phyloP scores from a whole-genome alignment of 2,113 vertebrate genomes.

The Laticauda colubrina region DNA sequence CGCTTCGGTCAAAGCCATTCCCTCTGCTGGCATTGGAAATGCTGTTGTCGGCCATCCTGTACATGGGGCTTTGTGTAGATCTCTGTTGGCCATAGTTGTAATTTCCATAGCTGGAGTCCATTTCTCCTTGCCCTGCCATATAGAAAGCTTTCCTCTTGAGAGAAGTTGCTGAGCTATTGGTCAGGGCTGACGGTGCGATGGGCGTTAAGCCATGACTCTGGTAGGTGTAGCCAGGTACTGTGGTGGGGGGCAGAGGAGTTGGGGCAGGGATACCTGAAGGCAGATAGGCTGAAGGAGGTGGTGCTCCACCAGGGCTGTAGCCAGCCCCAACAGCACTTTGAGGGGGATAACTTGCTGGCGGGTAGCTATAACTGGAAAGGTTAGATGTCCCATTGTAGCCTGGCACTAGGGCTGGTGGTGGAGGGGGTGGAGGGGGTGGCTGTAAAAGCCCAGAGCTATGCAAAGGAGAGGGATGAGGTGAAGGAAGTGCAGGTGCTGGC shows the following conservation, averaged over 20 bases:
- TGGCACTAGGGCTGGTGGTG: constrained; percentile 85
- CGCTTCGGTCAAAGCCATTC: constrained; percentile 93
- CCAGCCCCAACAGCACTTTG: constrained; percentile 90
- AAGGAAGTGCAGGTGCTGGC: constrained; percentile 88
- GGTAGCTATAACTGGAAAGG: constrained; percentile 93
- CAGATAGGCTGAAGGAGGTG: constrained; percentile 90
- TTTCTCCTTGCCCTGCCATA: constrained; percentile 96
- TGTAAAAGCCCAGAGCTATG: constrained; percentile 94
- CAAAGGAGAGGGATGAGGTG: constrained; percentile 93
- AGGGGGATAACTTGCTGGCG: constrained; percentile 89
- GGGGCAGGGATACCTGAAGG: constrained; percentile 96
- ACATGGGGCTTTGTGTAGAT: constrained; percentile 97
- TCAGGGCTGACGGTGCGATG: constrained; percentile 89
- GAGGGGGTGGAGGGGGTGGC: constrained; percentile 84
- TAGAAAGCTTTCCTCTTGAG: constrained; percentile 99
- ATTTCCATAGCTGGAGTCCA: constrained; percentile 95
- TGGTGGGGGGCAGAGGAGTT: constrained; percentile 90
- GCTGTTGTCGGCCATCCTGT: constrained; percentile 91
- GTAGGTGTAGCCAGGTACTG: constrained; percentile 92
- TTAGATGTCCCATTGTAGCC: constrained; percentile 95
- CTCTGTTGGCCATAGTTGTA: constrained; percentile 98
- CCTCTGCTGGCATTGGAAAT: constrained; percentile 90
- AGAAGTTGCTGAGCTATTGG: constrained; percentile 91
- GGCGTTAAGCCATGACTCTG: constrained; percentile 91
- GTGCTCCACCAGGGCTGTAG: constrained; percentile 91